Conservation (phyloP, 2,113 vertebrate genomes). For the Ciconia maguari region DNA sequence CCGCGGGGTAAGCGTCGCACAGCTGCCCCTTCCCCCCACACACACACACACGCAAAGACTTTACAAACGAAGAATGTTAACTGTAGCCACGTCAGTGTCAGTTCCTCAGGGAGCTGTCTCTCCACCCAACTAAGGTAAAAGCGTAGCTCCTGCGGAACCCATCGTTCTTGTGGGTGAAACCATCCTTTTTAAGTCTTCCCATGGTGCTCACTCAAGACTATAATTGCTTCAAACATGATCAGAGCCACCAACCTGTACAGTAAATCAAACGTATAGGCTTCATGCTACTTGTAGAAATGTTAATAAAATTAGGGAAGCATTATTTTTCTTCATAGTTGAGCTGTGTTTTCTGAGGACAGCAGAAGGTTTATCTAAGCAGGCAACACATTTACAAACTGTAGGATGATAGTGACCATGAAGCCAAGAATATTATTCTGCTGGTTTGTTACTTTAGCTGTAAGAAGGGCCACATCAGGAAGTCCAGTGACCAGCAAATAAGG, state of each 20-base stretch:
- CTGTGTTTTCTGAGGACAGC: neutral
- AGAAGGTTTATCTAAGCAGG: neutral
- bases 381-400: neutral
- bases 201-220: neutral
- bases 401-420: neutral
- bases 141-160: too few species aligned
- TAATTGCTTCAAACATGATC: neutral
- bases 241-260: neutral
- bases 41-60: too few species aligned
- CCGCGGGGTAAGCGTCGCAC: rapidly evolving
- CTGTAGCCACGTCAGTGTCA: too few species aligned
- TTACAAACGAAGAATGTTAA: too few species aligned
- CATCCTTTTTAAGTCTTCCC: neutral
- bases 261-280: neutral
- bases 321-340: neutral
- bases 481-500: neutral
- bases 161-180: neutral
- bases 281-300: neutral
- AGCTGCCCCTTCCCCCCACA: neutral
- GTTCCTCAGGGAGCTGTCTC: neutral
- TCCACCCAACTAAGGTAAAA: neutral
- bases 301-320: neutral
- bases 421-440: neutral
- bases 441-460: neutral
- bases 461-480: neutral